Evolutionary conservation across 2,797 vertebrate genomes (phyloP), one percentile per base, ranked within the genome.

Genomic region (Kryptopterus vitreolus): DNA sequence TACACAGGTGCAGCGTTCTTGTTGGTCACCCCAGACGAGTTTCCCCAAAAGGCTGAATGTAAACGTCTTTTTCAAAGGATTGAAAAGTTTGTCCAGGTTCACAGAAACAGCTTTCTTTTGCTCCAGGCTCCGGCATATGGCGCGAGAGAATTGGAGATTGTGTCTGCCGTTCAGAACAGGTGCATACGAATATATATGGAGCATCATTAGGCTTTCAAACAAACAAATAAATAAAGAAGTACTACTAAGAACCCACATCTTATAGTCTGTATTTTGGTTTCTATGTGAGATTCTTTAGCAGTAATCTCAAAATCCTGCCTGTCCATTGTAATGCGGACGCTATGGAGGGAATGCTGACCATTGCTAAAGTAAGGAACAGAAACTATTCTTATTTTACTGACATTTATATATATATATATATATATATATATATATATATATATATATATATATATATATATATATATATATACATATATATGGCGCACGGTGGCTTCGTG

Each of bases 1-100:
- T 57, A 22, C 70, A 99, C 70, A 99, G 98, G 97, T 50, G 92
- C 92, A 78, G 97, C 98, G 15, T 99, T 98, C 92, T 88, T 99
- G 78, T 85, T 98, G 84, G 89, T 94, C 65, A 91, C 95, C n/a
- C 83, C 87, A 70, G 90, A 94, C 73, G 92, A 95, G 29, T 87
- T 94, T 31, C 85, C 92, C 22, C 87, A 69, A 43, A 78, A 74
- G 72, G 80, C 88, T 55, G 92, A 93, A 77, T 91, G 95, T 80
- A 68, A 82, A 29, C 82, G n/a, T n/a, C n/a, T 95, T 74, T 87
- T 89, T 83, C 89, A 86, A 61, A 93, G 83, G 85, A 93, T 96
- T 77, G 88, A 95, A 24, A 94, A 87, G 33, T 99, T 99, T 87
- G 87, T 94, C 84, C 91, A 90, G 75, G 91, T 98, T 71, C 97